Conservation (phyloP, 2,888 invertebrate species). For the Drosophila mettleri region DNA sequence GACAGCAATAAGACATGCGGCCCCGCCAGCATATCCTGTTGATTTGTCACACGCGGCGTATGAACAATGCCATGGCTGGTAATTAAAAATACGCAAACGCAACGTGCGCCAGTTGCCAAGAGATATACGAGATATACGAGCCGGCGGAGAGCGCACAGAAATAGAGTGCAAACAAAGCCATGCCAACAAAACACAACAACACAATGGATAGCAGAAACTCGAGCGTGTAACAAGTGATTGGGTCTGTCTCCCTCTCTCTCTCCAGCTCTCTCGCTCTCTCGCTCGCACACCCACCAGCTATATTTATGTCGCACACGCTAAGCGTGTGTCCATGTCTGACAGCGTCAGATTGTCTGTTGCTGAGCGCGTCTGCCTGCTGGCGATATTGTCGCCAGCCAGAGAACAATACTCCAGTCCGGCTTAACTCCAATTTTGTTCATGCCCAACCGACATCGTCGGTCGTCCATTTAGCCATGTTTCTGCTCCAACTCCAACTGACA, state of each 20-base stretch:
- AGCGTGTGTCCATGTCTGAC: conserved; percentile 5
- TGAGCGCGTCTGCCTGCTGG: conserved; percentile 20
- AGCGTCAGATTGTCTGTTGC: conserved; percentile 13
- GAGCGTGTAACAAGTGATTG: conserved; percentile 61
- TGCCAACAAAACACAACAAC: background rate
- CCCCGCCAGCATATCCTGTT: conserved; percentile 59
- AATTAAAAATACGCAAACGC: conserved; percentile 72
- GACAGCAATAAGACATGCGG: conserved; percentile 39
- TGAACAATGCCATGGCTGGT: conserved; percentile 52
- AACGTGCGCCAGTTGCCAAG: conserved; percentile 26
- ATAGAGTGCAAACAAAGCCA: conserved; percentile 14
- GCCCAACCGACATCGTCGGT: background rate
- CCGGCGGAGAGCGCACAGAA: background rate
- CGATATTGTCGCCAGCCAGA: conserved; percentile 41
- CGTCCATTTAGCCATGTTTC: background rate
- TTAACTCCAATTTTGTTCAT: conserved; percentile 22
- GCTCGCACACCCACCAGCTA: conserved; percentile 10
- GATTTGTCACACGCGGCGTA: conserved; percentile 71
- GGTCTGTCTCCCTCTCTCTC: conserved; percentile 31
- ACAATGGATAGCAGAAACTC: conserved; percentile 16
- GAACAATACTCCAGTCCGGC: conserved; percentile 34
- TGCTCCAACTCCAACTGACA: background rate
- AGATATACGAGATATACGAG: conserved; percentile 8
- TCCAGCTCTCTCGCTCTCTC: too few species aligned
- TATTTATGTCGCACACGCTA: conserved; percentile 15